Percentiles rank a stretch among this genome's conserved stretches.
These are phyloP conservation scores for Enhydra lutris DNA, from an alignment of 2,113 vertebrate genomes.

Conservation along the genomic window DNA sequence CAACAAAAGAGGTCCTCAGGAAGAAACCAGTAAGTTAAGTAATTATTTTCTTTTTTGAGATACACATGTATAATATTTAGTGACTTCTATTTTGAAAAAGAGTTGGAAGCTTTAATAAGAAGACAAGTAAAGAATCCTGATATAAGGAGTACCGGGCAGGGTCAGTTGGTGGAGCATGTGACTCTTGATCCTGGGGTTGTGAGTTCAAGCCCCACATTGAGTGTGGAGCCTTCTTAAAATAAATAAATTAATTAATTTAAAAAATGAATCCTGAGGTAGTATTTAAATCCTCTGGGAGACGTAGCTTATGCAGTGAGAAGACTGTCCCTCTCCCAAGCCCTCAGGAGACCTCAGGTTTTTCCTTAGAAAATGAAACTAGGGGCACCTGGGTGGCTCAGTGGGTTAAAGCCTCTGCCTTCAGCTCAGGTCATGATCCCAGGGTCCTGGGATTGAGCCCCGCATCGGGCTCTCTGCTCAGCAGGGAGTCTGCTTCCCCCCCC, in stretches of 20 bases:
- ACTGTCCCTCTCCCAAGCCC: background rate
- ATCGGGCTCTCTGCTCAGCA: too few relatives aligned
- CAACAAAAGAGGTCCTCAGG: background rate
- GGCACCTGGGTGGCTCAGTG: too few relatives aligned
- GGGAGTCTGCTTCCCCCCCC: too few relatives aligned
- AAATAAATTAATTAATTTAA: background rate
- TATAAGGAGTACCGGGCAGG: background rate
- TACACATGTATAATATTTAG: background rate
- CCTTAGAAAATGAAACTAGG: constrained; percentile 11
- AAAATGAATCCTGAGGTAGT: background rate
- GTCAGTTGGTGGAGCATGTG: background rate
- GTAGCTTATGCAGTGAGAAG: background rate
- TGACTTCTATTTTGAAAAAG: constrained; percentile 19
- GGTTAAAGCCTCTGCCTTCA: too few relatives aligned
- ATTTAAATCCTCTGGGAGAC: background rate
- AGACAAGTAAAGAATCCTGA: background rate
- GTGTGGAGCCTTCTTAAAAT: background rate
- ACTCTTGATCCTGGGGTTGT: background rate
- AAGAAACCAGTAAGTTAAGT: background rate
- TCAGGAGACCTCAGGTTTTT: background rate
- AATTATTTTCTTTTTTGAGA: constrained; percentile 10
- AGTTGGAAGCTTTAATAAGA: background rate
- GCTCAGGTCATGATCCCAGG: too few relatives aligned
- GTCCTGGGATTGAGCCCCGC: too few relatives aligned
- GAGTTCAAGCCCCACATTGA: background rate